Evolutionary conservation across 1,140 invertebrate species (phyloP), one percentile per base, ranked within the genome.

Genomic region (Drosophila repletoides): DNA sequence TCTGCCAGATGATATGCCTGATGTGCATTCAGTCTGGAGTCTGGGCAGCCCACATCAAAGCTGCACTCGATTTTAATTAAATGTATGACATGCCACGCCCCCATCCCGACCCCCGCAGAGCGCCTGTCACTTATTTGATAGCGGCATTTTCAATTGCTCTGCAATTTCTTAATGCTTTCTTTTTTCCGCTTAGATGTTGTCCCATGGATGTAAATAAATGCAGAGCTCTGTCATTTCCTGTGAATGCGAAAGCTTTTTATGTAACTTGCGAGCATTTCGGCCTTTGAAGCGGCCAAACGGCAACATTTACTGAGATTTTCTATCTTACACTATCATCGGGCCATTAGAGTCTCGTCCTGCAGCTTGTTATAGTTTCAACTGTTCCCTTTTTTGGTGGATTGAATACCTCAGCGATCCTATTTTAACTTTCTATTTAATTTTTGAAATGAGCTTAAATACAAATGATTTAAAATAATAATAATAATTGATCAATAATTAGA

Each of bases 241-340:
- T 86, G 58, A 84, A 84, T 74, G 80, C 60, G 52, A 86, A 86
- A 84, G 79, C 79, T 86, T 84, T 86, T 86, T 76, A 86, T 74
- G 58, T 79, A 86, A 84, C 79, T 79, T 52, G 22, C 31, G 19
- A 68, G 40, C 40, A 79, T 72, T 83, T 79, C 70, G 72, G 76
- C 79, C 66, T 69, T 74, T 83, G 69, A 63, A 76, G 63, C 58
- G 61, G 65, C 60, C 66, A 80, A 55, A 34, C 9, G n/a, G 21
- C 36, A n/a, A 38, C 9, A 56, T 41, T 38, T 15, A 10, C 12
- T 21, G 41, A 45, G 45, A 12, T 48, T 28, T 21, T 10, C n/a
- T 10, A 0, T 4, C 0, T 3, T 40, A 31, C 43, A 3, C 28
- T 55, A n/a, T 12, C 15, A 3, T 17, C 1, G 14, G 4, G 36